Base-by-base conservation (phyloP, 2,797 vertebrate species). In the Carapus acus region DNA sequence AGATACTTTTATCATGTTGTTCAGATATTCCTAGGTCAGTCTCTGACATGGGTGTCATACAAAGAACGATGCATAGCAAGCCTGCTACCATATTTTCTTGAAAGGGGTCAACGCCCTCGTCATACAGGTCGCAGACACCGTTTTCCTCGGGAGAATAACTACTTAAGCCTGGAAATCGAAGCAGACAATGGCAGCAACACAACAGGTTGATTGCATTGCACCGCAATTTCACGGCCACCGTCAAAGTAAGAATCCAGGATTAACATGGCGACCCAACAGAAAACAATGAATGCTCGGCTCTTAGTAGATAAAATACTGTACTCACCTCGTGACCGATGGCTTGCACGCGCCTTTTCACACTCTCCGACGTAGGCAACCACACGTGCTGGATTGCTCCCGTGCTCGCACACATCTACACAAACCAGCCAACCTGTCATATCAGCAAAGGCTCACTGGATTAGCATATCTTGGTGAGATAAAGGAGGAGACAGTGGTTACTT, bases 381-480 rank as follows among this genome's bases (percentile, higher is more conserved):
- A 27, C 24, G 24, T 13, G 14, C 31, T 33, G 8, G 14, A 13
- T 33, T 13, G 31, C 31, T 33, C 31, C 14, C 31, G 9, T 58
- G 65, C 45, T 21, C 48, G 37, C 38, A 43, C 48, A 52, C 38
- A 42, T 36, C 20, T 39, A 21, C 18, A 33, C 49, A 16, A 54
- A 71, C 70, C 45, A 76, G 63, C 56, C 72, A 75, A 71, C 76
- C 77, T 81, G 72, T 78, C 75, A 72, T 83, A 83, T 84, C 82
- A 83, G 73, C 71, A 79, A 73, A 76, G 73, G 62, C 74, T 82
- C 69, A 76, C 67, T 68, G 76, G 80, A 86, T 86, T 85, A 85
- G 69, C 80, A 81, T 84, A 82, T 85, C 71, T 82, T 76, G 77
- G 65, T 74, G 74, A 85, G 82, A 85, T 84, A 83, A 83, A 80